Conservation (phyloP, 2,113 vertebrate genomes). For the Laterallus jamaicensis region DNA sequence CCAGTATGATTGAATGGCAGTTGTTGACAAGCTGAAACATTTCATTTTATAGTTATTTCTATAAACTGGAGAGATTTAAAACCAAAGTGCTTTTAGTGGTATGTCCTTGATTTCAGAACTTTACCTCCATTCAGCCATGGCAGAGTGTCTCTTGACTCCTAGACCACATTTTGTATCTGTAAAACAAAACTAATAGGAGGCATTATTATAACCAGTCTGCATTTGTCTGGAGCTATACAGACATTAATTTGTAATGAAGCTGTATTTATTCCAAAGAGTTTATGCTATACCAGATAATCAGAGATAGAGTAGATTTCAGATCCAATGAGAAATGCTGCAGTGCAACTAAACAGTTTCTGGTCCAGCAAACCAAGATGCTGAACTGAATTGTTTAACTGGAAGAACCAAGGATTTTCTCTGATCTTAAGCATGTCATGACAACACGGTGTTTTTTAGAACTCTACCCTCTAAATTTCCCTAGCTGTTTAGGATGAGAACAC, state of each 20-base stretch:
- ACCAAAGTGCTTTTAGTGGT: not conserved
- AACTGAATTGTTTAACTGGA: not conserved
- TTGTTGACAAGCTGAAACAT: not conserved
- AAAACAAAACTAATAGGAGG: not conserved
- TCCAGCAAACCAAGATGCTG: not conserved
- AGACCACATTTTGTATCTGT: not conserved
- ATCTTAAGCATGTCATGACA: not conserved
- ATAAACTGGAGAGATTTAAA: not conserved
- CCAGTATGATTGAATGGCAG: not conserved
- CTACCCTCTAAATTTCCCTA: not conserved
- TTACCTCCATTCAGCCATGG: not conserved
- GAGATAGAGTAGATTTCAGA: not conserved
- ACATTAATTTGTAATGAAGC: not conserved
- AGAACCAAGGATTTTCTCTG: not conserved
- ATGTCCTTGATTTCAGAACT: not conserved
- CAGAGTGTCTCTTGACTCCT: not conserved
- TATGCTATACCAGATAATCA: not conserved
- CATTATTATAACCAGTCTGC: not conserved
- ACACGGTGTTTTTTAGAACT: not conserved
- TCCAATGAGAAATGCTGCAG: not conserved
- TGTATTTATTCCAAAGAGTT: not conserved
- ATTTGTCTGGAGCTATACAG: not conserved
- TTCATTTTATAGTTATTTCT: not conserved
- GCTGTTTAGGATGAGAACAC: conserved; percentile 12
- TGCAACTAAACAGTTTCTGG: not conserved